Conservation (phyloP, 2,888 invertebrate species). For the Eupeodes latifasciatus region DNA sequence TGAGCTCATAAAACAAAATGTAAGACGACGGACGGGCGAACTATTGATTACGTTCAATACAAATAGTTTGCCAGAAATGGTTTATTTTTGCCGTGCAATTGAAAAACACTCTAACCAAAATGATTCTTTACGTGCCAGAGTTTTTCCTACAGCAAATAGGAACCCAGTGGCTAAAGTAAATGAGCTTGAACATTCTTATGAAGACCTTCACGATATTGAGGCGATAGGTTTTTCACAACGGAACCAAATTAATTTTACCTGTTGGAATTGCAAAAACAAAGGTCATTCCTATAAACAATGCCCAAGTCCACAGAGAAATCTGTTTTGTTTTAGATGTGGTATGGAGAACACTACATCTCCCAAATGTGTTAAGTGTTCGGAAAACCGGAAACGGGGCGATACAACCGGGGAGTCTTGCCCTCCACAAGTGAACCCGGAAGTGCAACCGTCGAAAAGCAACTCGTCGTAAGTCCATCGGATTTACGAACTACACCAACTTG, state of each 20-base stretch:
- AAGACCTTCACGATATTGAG: background rate
- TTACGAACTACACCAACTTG: too few species aligned
- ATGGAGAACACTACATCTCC: too few species aligned
- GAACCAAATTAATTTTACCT: background rate
- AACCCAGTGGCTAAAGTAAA: background rate
- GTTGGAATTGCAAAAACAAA: background rate
- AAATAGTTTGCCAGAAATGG: background rate
- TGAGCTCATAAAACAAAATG: background rate
- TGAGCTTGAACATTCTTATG: too few species aligned
- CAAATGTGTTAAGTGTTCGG: too few species aligned
- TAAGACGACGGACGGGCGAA: background rate
- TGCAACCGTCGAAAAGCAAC: too few species aligned
- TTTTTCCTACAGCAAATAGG: background rate
- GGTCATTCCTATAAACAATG: too few species aligned
- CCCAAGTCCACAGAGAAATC: too few species aligned
- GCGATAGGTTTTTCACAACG: background rate
- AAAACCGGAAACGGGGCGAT: too few species aligned
- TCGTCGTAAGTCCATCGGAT: too few species aligned
- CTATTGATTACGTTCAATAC: background rate
- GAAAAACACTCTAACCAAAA: background rate
- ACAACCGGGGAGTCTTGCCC: too few species aligned
- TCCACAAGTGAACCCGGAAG: too few species aligned
- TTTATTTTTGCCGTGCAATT: background rate
- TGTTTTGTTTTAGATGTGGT: too few species aligned
- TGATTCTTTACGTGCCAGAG: background rate